Conservation (phyloP, 2,113 vertebrate species). For the Saccopteryx leptura region DNA sequence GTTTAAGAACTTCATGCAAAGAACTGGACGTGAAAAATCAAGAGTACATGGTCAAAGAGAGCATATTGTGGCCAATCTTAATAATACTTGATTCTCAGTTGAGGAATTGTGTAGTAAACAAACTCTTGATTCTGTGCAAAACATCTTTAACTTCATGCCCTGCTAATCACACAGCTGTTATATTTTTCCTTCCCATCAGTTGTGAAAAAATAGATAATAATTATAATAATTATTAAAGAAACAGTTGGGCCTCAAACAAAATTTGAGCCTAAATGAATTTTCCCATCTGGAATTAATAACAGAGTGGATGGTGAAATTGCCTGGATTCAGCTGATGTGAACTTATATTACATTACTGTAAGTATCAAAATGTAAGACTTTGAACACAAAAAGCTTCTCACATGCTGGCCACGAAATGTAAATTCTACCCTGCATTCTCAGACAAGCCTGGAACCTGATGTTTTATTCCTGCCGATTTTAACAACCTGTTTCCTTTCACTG, state of each 20-base stretch:
- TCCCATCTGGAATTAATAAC: conserved; percentile 69
- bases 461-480: background rate
- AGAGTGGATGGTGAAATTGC: background rate
- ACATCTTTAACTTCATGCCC: conserved; percentile 90
- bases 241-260: conserved; percentile 84
- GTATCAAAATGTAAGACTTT: conserved; percentile 36
- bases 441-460: background rate
- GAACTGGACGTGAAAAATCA: conserved; percentile 22
- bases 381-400: conserved; percentile 12
- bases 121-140: conserved; percentile 85
- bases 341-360: conserved; percentile 46
- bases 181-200: conserved; percentile 83
- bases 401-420: background rate
- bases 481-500: background rate
- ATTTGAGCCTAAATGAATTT: conserved; percentile 84
- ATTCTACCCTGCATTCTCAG: background rate
- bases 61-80: conserved; percentile 60
- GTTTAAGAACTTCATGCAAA: conserved; percentile 57
- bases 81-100: conserved; percentile 84
- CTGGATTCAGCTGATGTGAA: conserved; percentile 40
- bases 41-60: conserved; percentile 55
- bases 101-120: conserved; percentile 87
- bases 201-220: conserved; percentile 85
- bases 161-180: conserved; percentile 90
- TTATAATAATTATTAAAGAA: conserved; percentile 80